A percentile compares a stretch with the other conserved stretches of the same genome.
These are phyloP conservation scores for Trogon surrucura DNA, from an alignment of 2,113 vertebrate species.

Conservation along the genomic window DNA sequence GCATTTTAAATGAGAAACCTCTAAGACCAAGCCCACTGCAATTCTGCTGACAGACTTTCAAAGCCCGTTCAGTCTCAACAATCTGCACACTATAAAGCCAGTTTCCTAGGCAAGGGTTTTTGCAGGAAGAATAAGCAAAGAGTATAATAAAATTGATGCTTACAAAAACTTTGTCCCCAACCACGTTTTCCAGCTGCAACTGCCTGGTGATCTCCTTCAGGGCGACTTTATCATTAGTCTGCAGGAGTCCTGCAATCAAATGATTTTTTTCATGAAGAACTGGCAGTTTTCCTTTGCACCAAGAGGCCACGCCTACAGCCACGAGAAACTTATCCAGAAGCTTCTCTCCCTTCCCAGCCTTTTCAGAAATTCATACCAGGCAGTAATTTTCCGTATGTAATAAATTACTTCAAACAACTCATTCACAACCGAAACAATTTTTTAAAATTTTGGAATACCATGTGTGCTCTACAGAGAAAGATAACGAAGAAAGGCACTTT, in stretches of 20 bases:
- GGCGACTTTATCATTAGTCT: conserved; percentile 91
- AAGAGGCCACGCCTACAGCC: not conserved
- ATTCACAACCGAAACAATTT: not conserved
- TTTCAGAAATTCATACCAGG: not conserved
- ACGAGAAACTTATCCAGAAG: not conserved
- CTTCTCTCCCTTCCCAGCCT: not conserved
- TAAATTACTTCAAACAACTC: not conserved
- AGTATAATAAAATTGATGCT: conserved; percentile 58
- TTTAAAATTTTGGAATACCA: not conserved
- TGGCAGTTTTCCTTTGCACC: not conserved
- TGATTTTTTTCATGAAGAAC: not conserved
- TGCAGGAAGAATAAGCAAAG: not conserved
- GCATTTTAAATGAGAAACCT: not conserved
- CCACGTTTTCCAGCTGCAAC: conserved; percentile 92
- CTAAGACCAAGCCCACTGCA: not conserved
- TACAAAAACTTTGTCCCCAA: conserved; percentile 97
- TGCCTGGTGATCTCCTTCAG: conserved; percentile 96
- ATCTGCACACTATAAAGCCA: not conserved
- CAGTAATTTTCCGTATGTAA: not conserved
- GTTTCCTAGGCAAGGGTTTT: not conserved
- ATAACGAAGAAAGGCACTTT: not conserved
- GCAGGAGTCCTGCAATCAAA: conserved; percentile 85
- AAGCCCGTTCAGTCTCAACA: not conserved
- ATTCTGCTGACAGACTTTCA: not conserved
- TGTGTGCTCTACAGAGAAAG: accelerated